Evolutionary conservation across 2,888 invertebrate species (phyloP), one percentile per base, ranked within the genome.

Genomic region (Lissocephala sabroskyi): DNA sequence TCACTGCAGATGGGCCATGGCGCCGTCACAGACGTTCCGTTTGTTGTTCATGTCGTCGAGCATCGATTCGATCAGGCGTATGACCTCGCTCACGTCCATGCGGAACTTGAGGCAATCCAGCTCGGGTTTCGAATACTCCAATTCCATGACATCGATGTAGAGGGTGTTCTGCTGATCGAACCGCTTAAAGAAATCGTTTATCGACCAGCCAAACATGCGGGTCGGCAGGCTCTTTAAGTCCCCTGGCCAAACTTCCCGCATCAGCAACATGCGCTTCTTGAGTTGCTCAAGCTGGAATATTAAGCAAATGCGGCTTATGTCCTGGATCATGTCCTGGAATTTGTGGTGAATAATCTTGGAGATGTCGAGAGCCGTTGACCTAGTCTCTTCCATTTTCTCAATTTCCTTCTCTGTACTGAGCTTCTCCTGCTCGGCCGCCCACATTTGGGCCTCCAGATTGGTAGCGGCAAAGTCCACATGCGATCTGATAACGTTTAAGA

Each of bases 161-260:
- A 46, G 16, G 1, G 18, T 32, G 10, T 45, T 50, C 4, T 39
- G 41, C 3, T 39, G 32, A 2, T 48, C 17, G 11, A 68, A 56
- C 1, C 74, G 68, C 0, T 16, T 4, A 0, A 56, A 30, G 14
- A 55, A 53, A 2, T 65, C 40, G 7, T 52, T 36, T 5, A 54
- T 49, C 4, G 65, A 68, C 67, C 67, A 67, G 4, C 45, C 45
- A 39, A 73, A 67, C 28, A 67, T 41, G 1, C 17, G 16, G 5
- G 23, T n/a, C 4, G 44, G 17, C 10, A 44, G 2, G 35, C 1
- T 9, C 2, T 0, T 35, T 13, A 9, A 10, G 2, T 48, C 35
- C 3, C 26, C 19, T 0, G 4, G 6, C 49, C 46, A 58, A 28
- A 41, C 26, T 2, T 45, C 28, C 0, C 40, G 35, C 36, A 53